These are phyloP conservation scores for Channallabes apus DNA, from an alignment of 2,797 vertebrate species.

Conservation along the genomic window DNA sequence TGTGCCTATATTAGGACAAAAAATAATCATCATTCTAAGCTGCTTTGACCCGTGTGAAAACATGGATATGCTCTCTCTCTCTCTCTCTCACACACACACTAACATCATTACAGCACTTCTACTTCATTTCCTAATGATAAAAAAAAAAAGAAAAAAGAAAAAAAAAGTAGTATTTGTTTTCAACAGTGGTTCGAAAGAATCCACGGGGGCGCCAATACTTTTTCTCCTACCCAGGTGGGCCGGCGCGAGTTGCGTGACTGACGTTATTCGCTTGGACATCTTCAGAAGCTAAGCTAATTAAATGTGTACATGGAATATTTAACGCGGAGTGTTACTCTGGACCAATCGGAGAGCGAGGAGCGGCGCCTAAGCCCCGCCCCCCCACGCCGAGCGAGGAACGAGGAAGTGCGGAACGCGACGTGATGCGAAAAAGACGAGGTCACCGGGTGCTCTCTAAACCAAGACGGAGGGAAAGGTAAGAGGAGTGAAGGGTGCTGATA, in stretches of 20 bases:
- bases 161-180: no score
- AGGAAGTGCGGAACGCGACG: constrained; percentile 23
- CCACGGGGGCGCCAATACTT: no score
- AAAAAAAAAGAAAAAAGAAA: no score
- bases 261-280: no score
- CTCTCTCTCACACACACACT: background rate
- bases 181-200: no score
- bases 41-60: constrained; percentile 41
- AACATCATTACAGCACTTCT: constrained; percentile 4
- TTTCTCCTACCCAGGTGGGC: no score
- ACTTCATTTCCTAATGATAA: background rate
- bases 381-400: background rate
- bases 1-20: constrained; percentile 55
- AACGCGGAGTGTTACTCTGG: no score
- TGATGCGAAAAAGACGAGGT: constrained; percentile 21
- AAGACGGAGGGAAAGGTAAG: constrained; percentile 32
- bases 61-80: constrained; percentile 17
- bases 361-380: background rate
- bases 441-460: constrained; percentile 10
- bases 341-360: background rate
- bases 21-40: constrained; percentile 55
- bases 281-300: no score
- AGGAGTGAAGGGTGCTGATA: constrained; percentile 87
- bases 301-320: no score
- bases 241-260: no score